These are phyloP conservation scores for Crypturellus undulatus DNA, from an alignment of 2,113 vertebrate species.

Conservation along the genomic window DNA sequence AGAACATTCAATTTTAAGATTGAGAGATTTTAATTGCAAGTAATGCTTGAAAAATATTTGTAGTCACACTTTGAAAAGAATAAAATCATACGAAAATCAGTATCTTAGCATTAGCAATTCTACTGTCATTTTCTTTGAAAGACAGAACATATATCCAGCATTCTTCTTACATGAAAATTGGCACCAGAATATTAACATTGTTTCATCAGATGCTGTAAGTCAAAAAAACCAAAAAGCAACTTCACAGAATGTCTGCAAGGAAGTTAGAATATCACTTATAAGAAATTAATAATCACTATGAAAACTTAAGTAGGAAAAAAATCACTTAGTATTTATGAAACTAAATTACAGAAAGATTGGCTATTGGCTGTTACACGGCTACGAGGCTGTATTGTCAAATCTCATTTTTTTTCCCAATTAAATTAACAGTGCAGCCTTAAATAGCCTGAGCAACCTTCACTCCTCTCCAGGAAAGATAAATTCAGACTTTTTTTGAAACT, in stretches of 20 bases:
- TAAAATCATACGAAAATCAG: background rate
- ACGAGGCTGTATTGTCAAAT: background rate
- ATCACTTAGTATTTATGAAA: background rate
- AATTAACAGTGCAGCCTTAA: background rate
- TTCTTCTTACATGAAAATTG: background rate
- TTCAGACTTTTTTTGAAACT: background rate
- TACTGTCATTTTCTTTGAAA: background rate
- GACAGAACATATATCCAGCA: background rate
- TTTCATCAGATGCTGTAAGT: background rate
- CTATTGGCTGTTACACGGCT: background rate
- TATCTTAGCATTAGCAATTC: background rate
- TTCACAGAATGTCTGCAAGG: background rate
- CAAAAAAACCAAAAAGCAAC: conserved; percentile 4
- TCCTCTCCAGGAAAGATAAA: background rate
- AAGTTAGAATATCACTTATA: background rate
- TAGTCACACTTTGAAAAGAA: background rate
- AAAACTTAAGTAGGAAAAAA: background rate
- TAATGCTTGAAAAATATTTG: background rate
- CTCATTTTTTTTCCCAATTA: background rate
- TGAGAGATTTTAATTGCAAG: background rate
- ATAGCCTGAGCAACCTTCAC: background rate
- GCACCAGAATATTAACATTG: background rate
- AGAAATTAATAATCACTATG: background rate
- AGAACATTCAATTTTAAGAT: background rate
- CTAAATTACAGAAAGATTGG: background rate